These are phyloP conservation scores for Drosophila santomea DNA, from an alignment of 1,140 invertebrate genomes.

Conservation along the genomic window DNA sequence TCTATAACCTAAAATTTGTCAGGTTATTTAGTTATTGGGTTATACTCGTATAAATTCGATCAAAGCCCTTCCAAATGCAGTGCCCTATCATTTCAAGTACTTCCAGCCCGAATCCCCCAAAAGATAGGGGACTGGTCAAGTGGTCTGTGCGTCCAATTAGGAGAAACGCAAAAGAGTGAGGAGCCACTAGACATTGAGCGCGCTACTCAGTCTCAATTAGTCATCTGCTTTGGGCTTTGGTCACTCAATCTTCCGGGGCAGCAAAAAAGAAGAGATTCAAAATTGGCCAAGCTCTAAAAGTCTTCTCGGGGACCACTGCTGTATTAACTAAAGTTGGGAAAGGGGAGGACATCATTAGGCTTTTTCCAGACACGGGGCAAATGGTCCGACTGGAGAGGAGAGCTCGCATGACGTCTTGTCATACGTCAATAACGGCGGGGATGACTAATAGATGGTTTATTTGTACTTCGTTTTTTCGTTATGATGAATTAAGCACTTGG, in stretches of 20 bases:
- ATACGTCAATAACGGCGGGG: slow-evolving; percentile 81
- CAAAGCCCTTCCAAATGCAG: neutral
- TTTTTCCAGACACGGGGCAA: slow-evolving; percentile 54
- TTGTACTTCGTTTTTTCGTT: slow-evolving; percentile 30
- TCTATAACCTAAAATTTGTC: too few species aligned
- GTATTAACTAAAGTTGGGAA: slow-evolving; percentile 64
- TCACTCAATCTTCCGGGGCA: slow-evolving; percentile 59
- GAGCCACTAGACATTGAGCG: slow-evolving; percentile 24
- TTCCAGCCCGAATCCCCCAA: slow-evolving; percentile 4
- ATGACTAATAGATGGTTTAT: slow-evolving; percentile 81
- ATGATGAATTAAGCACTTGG: slow-evolving; percentile 76
- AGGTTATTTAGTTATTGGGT: too few species aligned
- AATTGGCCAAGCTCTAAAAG: slow-evolving; percentile 72
- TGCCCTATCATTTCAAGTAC: slow-evolving; percentile 53
- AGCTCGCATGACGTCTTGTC: slow-evolving; percentile 76
- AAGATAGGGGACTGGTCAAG: slow-evolving; percentile 50
- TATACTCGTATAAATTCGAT: neutral
- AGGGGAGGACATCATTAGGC: slow-evolving; percentile 54
- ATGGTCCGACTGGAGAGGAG: slow-evolving; percentile 19
- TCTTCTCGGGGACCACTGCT: slow-evolving; percentile 29
- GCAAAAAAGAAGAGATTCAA: slow-evolving; percentile 26
- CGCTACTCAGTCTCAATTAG: slow-evolving; percentile 61
- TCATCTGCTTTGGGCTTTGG: slow-evolving; percentile 75
- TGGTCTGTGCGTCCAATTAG: slow-evolving; percentile 75
- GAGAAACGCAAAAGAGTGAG: slow-evolving; percentile 18